Evolutionary conservation across 92 coral and sea anemone species (phyloP), one percentile per base, ranked within the genome.

Genomic region (Porites divaricata): DNA sequence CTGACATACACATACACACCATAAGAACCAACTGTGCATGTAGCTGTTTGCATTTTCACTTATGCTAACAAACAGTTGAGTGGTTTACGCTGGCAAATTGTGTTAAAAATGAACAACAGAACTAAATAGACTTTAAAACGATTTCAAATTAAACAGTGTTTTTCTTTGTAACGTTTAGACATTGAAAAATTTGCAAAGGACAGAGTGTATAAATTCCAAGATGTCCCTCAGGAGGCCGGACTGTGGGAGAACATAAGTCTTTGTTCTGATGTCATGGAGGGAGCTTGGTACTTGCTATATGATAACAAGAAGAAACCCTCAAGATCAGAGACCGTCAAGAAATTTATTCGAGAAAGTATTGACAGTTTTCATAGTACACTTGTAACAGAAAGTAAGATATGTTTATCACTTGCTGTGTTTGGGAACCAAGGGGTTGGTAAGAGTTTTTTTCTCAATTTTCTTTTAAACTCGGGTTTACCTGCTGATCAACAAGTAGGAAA

Each of bases 341-440:
- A 21, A n/a, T 52, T 49, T 22, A 90, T 90, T 12, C 56, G 64
- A 24, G 81, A 90, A 25, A 78, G 77, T 71, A 50, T 86, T 56
- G 75, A 90, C 72, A 79, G 24, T 45, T 79, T 86, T 15, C 67
- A 63, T 45, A 54, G 65, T 45, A 74, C 57, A 21, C 84, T 90
- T 50, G 72, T 71, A 15, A 59, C 70, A 9, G 86, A 79, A 59
- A 80, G 86, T 61, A 86, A 76, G 62, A 63, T 86, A 57, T 56
- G 80, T 14, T 50, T 90, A 48, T 56, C 84, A 57, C 72, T 90
- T 67, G 93, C 87, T 66, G 85, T 70, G 13, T 90, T 90, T 70
- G 93, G 93, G 66, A 78, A 77, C 11, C 87, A 68, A 19, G 93
- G 93, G 14, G 75, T 52, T n/a, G 93, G 93, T 61, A 90, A 90